Conservation (phyloP, 2,797 vertebrate genomes). For the Centroberyx gerrardi region DNA sequence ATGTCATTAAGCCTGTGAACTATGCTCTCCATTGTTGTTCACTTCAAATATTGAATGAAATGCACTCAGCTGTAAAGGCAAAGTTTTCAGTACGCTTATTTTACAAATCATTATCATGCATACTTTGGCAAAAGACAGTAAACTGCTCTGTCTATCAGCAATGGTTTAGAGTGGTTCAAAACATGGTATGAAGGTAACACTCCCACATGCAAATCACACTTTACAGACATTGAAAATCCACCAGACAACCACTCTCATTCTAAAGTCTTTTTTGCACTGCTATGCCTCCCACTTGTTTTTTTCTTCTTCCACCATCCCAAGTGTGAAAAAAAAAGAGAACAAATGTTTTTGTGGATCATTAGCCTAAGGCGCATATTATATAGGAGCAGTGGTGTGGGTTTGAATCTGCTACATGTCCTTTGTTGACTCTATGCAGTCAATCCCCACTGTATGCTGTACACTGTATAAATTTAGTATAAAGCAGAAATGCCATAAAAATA, state of each 20-base stretch:
- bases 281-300: background rate
- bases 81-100: background rate
- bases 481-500: background rate
- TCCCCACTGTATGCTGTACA: background rate
- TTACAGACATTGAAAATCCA: background rate
- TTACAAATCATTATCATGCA: background rate
- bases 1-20: slow-evolving; percentile 4
- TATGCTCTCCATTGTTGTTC: slow-evolving; percentile 10
- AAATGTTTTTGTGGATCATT: slow-evolving; percentile 1
- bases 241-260: too few relatives aligned
- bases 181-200: background rate
- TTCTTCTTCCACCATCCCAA: background rate
- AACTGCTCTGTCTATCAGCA: too few relatives aligned
- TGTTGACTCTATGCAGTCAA: slow-evolving; percentile 10
- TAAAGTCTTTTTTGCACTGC: background rate
- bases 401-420: slow-evolving; percentile 3
- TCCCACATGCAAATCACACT: slow-evolving; percentile 4
- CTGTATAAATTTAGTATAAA: too few relatives aligned
- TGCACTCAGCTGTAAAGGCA: background rate
- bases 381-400: background rate
- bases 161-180: slow-evolving; percentile 2
- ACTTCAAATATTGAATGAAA: too few relatives aligned
- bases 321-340: background rate
- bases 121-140: too few relatives aligned
- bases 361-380: background rate